Base-by-base conservation (phyloP, 1,140 invertebrate species). In the Metopolophium dirhodum region DNA sequence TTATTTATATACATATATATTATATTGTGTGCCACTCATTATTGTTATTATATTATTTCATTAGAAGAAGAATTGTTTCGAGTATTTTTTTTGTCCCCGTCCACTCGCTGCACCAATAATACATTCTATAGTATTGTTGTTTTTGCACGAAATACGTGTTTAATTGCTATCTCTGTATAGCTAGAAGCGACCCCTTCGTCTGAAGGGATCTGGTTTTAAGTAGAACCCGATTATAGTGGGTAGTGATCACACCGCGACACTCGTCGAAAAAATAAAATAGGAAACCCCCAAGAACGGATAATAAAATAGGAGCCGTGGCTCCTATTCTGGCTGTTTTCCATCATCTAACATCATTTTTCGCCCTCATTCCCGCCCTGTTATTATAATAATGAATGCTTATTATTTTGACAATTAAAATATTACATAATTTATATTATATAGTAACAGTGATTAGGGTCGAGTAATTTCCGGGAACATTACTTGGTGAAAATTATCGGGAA, bases 31-130 rank as follows among this genome's bases (percentile, higher is more conserved):
- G 61, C 11, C 8, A 41, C 37, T 85, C 37, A 45, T 37, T n/a
- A 77, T 85, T 85, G 8, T 41, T 85, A 45, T 85, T 45, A 41
- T 85, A 41, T 85, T 85, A 45, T 85, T 85, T 45, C 11, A 30
- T 45, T 45, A 85, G 41, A 85, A 7, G 23, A 85, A 85, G 83
- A 85, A 85, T 85, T 85, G 83, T 85, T 85, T 85, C 8, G 41
- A 26, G 83, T 23, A 23, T 26, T 68, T 68, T 68, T 68, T n/a
- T 22, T 51, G 49, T 22, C 22, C 1, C n/a, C n/a, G 6, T n/a
- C 61, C 61, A 2, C 61, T 7, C 8, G 61, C n/a, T n/a, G 57
- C 30, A 1, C 4, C 30, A n/a, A 77, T 35, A 77, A 35, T 68
- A 68, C 61, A 14, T 77, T 6, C 4, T 77, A 77, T 9, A 77